Evolutionary conservation across 1,140 invertebrate species (phyloP), one percentile per base, ranked within the genome.

Genomic region (Odontomachus brunneus): DNA sequence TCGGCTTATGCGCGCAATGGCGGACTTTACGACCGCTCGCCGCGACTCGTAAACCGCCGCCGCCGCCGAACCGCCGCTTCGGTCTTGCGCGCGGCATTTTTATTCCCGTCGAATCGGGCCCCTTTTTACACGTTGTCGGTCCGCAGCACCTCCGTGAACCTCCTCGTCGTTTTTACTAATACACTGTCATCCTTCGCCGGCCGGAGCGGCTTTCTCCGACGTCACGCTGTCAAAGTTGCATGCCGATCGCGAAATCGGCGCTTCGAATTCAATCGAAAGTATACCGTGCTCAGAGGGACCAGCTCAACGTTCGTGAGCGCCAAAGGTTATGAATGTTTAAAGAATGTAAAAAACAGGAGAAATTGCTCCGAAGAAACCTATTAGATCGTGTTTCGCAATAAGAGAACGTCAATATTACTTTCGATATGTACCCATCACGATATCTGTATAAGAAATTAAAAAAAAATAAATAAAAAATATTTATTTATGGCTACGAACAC

Each of bases 1-100:
- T 15, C 51, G 65, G 65, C 67, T 80, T 80, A 69, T 80, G 65
- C 75, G 75, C 75, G 65, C 59, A 65, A 78, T 78, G 33, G 29
- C 22, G 69, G 66, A 71, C 22, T 80, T 80, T 80, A 80, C 65
- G 65, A 80, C 17, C 63, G 51, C 11, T 55, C 17, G 48, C 63
- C 29, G 49, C 63, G 75, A 69, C 75, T 69, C 75, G 53, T 80
- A 80, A 80, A 76, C 74, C 22, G 59, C 59, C 48, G 29, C 74
- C 22, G 59, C 59, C 48, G 29, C 74, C 19, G 48, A 76, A 78
- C 65, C 51, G 17, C 60, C 59, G 15, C n/a, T 19, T n/a, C 51
- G 22, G 44, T 71, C 51, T 71, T 59, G 62, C 59, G n/a, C 51
- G 51, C 22, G 33, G 51, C 51, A 80, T 80, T 80, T 38, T 80